Evolutionary conservation across 2,113 vertebrate genomes (phyloP), one percentile per base, ranked within the genome.

Genomic region (Vireo altiloquus): DNA sequence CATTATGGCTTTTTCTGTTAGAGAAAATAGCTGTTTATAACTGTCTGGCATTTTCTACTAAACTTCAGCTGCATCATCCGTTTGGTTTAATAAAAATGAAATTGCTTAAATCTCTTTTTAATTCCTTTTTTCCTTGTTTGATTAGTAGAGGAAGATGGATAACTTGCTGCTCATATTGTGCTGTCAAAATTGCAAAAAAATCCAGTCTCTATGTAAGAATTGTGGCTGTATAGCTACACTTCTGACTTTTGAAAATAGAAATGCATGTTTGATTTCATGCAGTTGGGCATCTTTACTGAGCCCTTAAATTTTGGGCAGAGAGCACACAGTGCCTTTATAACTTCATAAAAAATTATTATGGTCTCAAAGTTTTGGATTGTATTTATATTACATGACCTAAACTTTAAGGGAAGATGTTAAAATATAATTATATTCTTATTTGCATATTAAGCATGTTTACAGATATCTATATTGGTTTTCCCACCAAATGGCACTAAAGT

Each of bases 401-500:
- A 81, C 47, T 93, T 80, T 87, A 90, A 74, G n/a, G 28, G 33
- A 90, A 83, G 54, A 92, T 70, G 40, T 90, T 90, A 81, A 90
- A 96, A 77, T 4, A 23, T 64, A 80, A 87, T 94, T 91, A 63
- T 78, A 56, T 78, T 86, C 22, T 37, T 12, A 78, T 95, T 95
- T 94, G 85, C 92, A 74, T 88, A 75, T 92, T 93, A 93, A 74
- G 63, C 13, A 0, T 88, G 50, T 96, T 94, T 91, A 71, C 56
- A 86, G 85, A 86, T 93, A 83, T 94, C 90, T 86, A 56, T 82
- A 93, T 86, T 78, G 82, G 79, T 50, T 81, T 81, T 95, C 90
- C 64, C 94, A 94, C 94, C 68, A 94, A 96, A 95, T 86, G 71
- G 79, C 79, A 95, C 96, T 96, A 88, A 97, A 96, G 94, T 92